These are phyloP conservation scores for Rhingia campestris DNA, from an alignment of 2,888 invertebrate species.

Conservation along the genomic window DNA sequence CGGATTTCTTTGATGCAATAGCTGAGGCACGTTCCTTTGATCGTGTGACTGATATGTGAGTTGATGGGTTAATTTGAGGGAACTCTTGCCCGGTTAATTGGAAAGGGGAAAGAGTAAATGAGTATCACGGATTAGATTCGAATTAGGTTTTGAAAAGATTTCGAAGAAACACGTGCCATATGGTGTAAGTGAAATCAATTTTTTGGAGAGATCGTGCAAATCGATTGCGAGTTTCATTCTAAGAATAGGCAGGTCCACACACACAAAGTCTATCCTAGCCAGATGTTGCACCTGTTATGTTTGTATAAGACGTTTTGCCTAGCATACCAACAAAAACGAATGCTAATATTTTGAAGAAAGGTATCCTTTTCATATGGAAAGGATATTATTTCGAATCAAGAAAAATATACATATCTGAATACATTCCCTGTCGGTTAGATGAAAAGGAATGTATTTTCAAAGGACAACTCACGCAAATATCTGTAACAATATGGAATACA, in stretches of 20 bases:
- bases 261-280: background rate
- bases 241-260: constrained; percentile 6
- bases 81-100: constrained; percentile 45
- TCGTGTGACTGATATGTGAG: constrained; percentile 74
- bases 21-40: constrained; percentile 61
- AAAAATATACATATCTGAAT: constrained; percentile 16
- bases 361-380: constrained; percentile 12
- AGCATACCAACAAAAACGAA: background rate
- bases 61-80: constrained; percentile 74
- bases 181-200: constrained; percentile 61
- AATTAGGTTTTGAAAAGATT: constrained; percentile 10
- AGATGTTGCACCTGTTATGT: constrained; percentile 58
- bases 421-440: constrained; percentile 35
- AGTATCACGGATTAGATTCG: constrained; percentile 31
- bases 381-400: constrained; percentile 22
- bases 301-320: background rate
- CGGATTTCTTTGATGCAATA: constrained; percentile 30
- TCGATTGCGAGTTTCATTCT: constrained; percentile 40
- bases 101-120: constrained; percentile 26
- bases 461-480: constrained; percentile 45
- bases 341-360: background rate
- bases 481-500: constrained; percentile 14
- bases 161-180: constrained; percentile 66
- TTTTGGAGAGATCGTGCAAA: constrained; percentile 50
- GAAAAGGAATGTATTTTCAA: constrained; percentile 26